Evolutionary conservation across 2,797 vertebrate genomes (phyloP).

Genomic region (Neosilurus hyrtlii): DNA sequence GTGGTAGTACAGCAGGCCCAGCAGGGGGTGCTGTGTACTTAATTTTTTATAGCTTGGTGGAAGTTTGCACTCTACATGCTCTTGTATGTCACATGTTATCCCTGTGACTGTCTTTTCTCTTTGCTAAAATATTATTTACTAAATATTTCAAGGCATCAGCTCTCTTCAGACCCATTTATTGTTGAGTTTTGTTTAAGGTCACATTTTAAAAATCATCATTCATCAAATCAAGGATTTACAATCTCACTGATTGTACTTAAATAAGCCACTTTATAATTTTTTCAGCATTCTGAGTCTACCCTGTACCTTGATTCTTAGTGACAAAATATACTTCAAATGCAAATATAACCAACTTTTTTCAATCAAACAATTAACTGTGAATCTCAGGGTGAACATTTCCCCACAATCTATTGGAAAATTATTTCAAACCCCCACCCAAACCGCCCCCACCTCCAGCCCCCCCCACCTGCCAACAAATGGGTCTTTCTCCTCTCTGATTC

Average conservation of each 20-base stretch:
- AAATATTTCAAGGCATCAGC: background rate
- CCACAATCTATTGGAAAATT: background rate
- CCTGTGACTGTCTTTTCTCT: background rate
- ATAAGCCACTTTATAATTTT: background rate
- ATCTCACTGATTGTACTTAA: background rate
- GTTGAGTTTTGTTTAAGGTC: background rate
- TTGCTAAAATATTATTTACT: background rate
- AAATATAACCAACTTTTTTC: background rate
- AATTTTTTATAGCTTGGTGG: too few species aligned
- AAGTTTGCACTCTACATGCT: too few species aligned
- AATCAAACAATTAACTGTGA: background rate
- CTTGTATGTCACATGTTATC: background rate
- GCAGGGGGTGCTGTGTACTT: too few species aligned
- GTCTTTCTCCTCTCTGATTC: slow-evolving; percentile 9
- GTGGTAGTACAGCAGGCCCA: too few species aligned
- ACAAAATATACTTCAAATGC: background rate
- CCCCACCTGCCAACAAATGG: background rate
- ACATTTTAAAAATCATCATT: background rate
- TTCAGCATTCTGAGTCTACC: background rate
- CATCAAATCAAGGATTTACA: background rate
- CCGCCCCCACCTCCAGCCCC: too few species aligned
- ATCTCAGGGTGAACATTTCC: background rate
- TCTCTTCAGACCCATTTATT: background rate
- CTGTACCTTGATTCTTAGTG: background rate
- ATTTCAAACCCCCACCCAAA: background rate